Conservation (phyloP, 2,113 vertebrate genomes). For the Tragelaphus scriptus region DNA sequence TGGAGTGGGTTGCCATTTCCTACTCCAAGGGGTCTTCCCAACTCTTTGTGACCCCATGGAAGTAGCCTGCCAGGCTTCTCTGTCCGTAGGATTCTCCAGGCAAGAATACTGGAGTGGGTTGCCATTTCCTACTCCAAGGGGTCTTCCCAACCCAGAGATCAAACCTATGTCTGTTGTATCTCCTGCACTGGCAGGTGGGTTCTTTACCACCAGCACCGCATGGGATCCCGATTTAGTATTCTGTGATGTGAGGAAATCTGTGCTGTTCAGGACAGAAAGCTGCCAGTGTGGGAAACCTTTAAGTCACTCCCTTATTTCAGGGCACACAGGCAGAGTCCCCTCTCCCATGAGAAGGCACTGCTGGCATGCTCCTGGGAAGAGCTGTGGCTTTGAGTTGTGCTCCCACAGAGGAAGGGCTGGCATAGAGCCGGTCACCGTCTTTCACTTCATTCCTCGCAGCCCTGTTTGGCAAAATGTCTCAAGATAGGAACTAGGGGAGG, state of each 20-base stretch:
- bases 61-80: background rate
- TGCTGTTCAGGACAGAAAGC: background rate
- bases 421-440: rapidly evolving
- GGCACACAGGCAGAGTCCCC: too few relatives aligned
- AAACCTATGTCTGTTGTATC: background rate
- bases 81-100: background rate
- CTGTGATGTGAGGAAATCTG: background rate
- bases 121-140: background rate
- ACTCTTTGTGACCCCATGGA: background rate
- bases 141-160: background rate
- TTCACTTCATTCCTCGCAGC: background rate
- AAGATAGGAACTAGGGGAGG: background rate
- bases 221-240: background rate
- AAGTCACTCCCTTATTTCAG: background rate
- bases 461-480: background rate
- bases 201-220: background rate
- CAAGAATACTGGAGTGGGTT: background rate
- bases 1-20: background rate
- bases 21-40: background rate
- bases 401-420: background rate
- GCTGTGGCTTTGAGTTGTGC: background rate
- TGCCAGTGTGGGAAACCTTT: background rate
- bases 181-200: background rate
- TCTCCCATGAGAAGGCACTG: background rate
- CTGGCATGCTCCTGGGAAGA: background rate